Evolutionary conservation across 1,140 invertebrate genomes (phyloP).

Genomic region (Drosophila pectinifera): DNA sequence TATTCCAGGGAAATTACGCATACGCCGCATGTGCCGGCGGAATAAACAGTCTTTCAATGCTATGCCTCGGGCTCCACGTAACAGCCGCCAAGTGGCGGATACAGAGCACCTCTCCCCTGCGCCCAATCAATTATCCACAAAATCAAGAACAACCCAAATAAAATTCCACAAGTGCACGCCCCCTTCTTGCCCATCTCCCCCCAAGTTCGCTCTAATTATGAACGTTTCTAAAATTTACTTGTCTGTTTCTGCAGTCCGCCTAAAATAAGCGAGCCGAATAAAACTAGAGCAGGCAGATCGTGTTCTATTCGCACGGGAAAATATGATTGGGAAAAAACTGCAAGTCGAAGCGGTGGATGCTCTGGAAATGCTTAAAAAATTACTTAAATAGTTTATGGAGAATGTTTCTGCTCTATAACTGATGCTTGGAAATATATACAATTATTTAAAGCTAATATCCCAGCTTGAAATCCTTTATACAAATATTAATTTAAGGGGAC

Average conservation of each 20-base stretch:
- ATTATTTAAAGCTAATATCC: too few relatives aligned
- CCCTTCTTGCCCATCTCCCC: conserved; percentile 10
- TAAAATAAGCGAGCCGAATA: conserved; percentile 66
- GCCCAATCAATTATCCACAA: conserved; percentile 53
- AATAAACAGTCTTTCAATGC: conserved; percentile 68
- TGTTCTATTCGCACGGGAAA: conserved; percentile 56
- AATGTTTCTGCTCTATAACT: too few relatives aligned
- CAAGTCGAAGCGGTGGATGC: conserved; percentile 1
- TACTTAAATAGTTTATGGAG: conserved; percentile 4
- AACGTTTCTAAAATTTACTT: conserved; percentile 41
- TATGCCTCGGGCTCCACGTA: conserved; percentile 1
- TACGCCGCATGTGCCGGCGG: conserved; percentile 61
- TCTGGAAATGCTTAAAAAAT: neutral
- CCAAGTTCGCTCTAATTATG: conserved; percentile 51
- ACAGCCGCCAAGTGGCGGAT: conserved; percentile 32
- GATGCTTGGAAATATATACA: rapidly evolving
- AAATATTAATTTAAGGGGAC: neutral
- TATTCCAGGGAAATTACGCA: conserved; percentile 67
- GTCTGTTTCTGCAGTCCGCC: conserved; percentile 42
- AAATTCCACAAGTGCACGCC: conserved; percentile 57
- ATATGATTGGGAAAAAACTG: conserved; percentile 43
- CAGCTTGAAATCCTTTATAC: too few relatives aligned
- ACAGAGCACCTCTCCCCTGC: conserved; percentile 4
- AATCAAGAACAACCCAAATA: conserved; percentile 56
- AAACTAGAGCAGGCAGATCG: conserved; percentile 72